Evolutionary conservation across 2,888 invertebrate species (phyloP).

Genomic region (Norana najaformis): DNA sequence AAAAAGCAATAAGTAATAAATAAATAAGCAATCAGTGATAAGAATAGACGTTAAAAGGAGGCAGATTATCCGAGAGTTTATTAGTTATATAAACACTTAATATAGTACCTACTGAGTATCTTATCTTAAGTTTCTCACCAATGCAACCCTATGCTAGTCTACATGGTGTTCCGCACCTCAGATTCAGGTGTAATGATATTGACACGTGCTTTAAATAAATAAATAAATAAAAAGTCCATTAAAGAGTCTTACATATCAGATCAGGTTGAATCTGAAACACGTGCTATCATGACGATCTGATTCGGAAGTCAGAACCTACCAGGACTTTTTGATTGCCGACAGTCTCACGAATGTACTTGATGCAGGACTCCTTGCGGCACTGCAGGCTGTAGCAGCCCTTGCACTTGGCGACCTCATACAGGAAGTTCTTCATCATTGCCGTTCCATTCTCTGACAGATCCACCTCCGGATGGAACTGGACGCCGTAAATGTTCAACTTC

Average conservation of each 20-base stretch:
- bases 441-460: conserved; percentile 89
- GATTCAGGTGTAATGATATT: too few relatives aligned
- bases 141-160: too few relatives aligned
- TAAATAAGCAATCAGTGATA: too few relatives aligned
- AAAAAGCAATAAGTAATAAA: too few relatives aligned
- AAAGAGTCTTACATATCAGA: not conserved
- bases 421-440: conserved; percentile 89
- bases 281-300: not conserved
- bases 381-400: conserved; percentile 85
- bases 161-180: too few relatives aligned
- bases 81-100: too few relatives aligned
- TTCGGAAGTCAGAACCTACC: conserved; percentile 68
- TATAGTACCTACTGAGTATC: too few relatives aligned
- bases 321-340: conserved; percentile 91
- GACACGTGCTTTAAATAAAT: too few relatives aligned
- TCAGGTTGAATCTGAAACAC: not conserved
- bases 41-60: too few relatives aligned
- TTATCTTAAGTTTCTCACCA: too few relatives aligned
- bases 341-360: conserved; percentile 85
- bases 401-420: conserved; percentile 86
- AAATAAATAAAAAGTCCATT: too few relatives aligned
- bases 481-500: conserved; percentile 76
- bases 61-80: too few relatives aligned
- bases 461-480: conserved; percentile 98
- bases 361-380: conserved; percentile 83